Evolutionary conservation across 2,888 invertebrate genomes (phyloP), one percentile per base, ranked within the genome.

Genomic region (Dexiosoma caninum): DNA sequence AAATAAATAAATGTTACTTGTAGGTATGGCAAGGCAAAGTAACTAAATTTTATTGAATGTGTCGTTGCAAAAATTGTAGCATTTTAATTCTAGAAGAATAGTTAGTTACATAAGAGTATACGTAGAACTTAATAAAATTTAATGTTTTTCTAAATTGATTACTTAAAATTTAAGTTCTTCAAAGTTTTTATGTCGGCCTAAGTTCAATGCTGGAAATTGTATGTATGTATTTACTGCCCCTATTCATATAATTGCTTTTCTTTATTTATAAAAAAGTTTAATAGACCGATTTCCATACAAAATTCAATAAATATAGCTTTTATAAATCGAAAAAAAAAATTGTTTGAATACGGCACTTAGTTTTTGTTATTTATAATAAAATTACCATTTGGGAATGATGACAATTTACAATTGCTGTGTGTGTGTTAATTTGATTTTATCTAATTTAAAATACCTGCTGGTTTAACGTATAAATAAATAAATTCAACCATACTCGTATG

Each of bases 361-460:
- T 44, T 80, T n/a, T 46, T 66, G 30, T 14, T 49, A 60, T 66
- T 44, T 19, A 46, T 7, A 44, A 23, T 10, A 5, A 14, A 60
- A 60, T 42, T 37, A 49, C 42, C 81, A 77, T 69, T 35, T 62
- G 81, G 81, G 77, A 81, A 74, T 42, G 69, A 62, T 69, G 77
- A 64, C 71, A 81, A 81, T 77, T 77, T 81, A 74, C 81, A 77
- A 81, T 77, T 72, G 81, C 51, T 5, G 27, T 27, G n/a, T 77
- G 55, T 76, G 76, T 72, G 77, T 81, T 77, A 81, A 81, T 77
- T 81, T 81, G 77, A 74, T 81, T 77, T 81, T 81, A 81, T 81
- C 81, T 81, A 81, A 81, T 77, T 81, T 72, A 62, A 81, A 77
- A 74, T 81, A 81, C 77, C 81, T 81, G 77, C 81, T 77, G 81